phyloP scores from a whole-genome alignment of 2,888 invertebrate species.

The Litoditis marina region DNA sequence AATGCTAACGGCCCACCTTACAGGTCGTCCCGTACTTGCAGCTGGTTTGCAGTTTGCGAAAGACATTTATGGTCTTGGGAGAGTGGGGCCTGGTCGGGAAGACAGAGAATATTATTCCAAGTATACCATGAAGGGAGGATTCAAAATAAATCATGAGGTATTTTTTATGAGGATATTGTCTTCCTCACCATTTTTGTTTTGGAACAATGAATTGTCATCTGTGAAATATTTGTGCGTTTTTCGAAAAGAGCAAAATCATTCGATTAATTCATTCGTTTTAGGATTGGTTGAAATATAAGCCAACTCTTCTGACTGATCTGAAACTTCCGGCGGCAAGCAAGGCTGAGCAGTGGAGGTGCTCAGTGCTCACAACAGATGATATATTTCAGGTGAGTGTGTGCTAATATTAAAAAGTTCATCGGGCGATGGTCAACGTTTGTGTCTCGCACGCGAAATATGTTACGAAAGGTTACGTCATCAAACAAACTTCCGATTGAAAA shows the following conservation, averaged over 20 bases:
- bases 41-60: conserved; percentile 38
- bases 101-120: conserved; percentile 27
- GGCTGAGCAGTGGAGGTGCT: conserved; percentile 19
- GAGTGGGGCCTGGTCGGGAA: conserved; percentile 18
- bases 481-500: no score
- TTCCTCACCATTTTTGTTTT: no score
- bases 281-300: conserved; percentile 37
- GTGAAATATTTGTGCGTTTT: no score
- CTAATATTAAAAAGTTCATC: not conserved
- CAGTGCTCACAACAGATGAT: conserved; percentile 39
- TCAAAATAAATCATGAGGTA: conserved; percentile 20
- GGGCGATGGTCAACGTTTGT: no score
- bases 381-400: conserved; percentile 23
- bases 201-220: no score
- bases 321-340: conserved; percentile 14
- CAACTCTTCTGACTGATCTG: conserved; percentile 36
- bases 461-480: no score
- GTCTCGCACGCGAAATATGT: no score
- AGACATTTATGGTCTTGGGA: conserved; percentile 38
- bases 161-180: no score
- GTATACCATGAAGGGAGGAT: conserved; percentile 25
- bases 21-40: conserved; percentile 17
- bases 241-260: not conserved
- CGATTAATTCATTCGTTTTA: no score
- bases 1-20: not conserved